Evolutionary conservation across 2,797 vertebrate species (phyloP).

Genomic region (Sciurus carolinensis): DNA sequence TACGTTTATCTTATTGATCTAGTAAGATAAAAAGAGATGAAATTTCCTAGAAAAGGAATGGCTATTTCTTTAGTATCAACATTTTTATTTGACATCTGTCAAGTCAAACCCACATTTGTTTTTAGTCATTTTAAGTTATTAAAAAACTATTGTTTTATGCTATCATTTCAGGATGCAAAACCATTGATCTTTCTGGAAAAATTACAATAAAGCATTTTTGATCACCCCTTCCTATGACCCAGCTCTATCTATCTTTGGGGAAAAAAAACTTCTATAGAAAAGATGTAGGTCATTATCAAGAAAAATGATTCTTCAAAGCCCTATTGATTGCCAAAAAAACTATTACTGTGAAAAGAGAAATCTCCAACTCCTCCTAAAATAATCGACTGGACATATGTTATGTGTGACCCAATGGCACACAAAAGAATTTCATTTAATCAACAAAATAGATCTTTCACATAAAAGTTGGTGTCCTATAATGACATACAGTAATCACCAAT

Average conservation of each 20-base stretch:
- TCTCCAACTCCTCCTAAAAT: constrained; percentile 86
- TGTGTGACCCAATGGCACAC: constrained; percentile 77
- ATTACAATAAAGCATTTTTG: constrained; percentile 62
- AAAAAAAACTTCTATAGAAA: constrained; percentile 59
- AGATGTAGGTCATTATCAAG: constrained; percentile 85
- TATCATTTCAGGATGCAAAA: constrained; percentile 70
- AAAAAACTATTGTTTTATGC: constrained; percentile 70
- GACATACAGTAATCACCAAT: constrained; percentile 79
- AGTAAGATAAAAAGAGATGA: constrained; percentile 75
- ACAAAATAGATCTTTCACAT: constrained; percentile 83
- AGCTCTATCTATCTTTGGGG: constrained; percentile 44
- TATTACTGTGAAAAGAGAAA: constrained; percentile 87
- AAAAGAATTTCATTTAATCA: constrained; percentile 83
- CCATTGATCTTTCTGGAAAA: constrained; percentile 73
- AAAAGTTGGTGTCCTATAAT: constrained; percentile 79
- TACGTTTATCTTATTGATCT: constrained; percentile 80
- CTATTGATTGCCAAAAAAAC: constrained; percentile 87
- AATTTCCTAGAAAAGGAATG: constrained; percentile 78
- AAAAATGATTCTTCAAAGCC: constrained; percentile 87
- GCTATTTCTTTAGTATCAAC: constrained; percentile 75
- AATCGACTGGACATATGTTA: constrained; percentile 86
- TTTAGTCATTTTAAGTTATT: constrained; percentile 64
- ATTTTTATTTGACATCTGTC: constrained; percentile 78
- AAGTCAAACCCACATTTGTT: constrained; percentile 69
- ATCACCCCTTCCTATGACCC: constrained; percentile 58